phyloP scores from a whole-genome alignment of 2,113 vertebrate species.

The Periophthalmus modestus region DNA sequence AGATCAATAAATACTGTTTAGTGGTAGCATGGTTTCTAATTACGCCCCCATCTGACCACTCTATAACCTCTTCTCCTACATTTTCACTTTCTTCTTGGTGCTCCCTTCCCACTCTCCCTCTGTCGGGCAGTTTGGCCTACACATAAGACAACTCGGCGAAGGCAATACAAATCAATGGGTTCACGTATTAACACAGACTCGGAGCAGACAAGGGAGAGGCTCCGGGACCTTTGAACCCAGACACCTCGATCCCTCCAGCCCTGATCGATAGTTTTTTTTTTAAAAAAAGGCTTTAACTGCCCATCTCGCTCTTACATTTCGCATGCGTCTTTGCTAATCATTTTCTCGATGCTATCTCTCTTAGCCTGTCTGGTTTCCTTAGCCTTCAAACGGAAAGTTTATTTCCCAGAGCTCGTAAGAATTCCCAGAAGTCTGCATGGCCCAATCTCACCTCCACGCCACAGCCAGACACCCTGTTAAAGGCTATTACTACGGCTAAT shows the following conservation, averaged over 20 bases:
- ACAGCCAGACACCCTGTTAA: slow-evolving; percentile 70
- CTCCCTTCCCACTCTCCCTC: slow-evolving; percentile 55
- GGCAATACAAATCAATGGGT: slow-evolving; percentile 60
- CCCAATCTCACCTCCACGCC: slow-evolving; percentile 58
- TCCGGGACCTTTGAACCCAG: slow-evolving; percentile 34
- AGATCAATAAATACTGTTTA: slow-evolving; percentile 67
- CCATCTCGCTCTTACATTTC: slow-evolving; percentile 47
- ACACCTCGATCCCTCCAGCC: slow-evolving; percentile 54
- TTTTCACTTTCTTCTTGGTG: slow-evolving; percentile 52
- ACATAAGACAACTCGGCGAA: slow-evolving; percentile 36
- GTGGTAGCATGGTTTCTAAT: slow-evolving; percentile 60
- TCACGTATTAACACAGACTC: slow-evolving; percentile 50
- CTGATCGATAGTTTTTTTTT: slow-evolving; percentile 75
- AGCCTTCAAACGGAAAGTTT: slow-evolving; percentile 55
- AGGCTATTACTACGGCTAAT: slow-evolving; percentile 56
- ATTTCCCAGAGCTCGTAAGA: slow-evolving; percentile 62
- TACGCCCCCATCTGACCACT: slow-evolving; percentile 65
- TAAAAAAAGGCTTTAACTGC: slow-evolving; percentile 57
- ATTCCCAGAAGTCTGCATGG: slow-evolving; percentile 60
- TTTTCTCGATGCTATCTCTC: slow-evolving; percentile 58
- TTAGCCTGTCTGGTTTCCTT: slow-evolving; percentile 42
- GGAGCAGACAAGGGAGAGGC: slow-evolving; percentile 54
- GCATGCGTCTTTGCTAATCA: slow-evolving; percentile 57
- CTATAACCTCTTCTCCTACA: slow-evolving; percentile 52
- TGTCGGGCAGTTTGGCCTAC: slow-evolving; percentile 59